Evolutionary conservation across 2,888 invertebrate species (phyloP).

Genomic region (Ctenicera cuprea): DNA sequence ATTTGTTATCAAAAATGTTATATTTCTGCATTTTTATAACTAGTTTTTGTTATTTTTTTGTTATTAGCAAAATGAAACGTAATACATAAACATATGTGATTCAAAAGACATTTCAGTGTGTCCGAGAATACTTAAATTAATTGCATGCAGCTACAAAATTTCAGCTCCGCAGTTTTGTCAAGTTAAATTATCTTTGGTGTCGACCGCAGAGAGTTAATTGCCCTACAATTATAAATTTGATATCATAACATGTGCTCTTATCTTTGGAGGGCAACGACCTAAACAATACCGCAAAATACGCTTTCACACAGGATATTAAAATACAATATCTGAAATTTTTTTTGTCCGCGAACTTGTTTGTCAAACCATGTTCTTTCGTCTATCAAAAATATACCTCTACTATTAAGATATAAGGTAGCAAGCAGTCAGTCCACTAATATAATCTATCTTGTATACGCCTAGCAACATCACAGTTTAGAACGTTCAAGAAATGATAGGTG

Average conservation of each 20-base stretch:
- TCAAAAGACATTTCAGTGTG: too few species aligned
- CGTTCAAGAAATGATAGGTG: too few species aligned
- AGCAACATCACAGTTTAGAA: too few species aligned
- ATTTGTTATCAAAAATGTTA: too few species aligned
- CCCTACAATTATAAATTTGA: slow-evolving; percentile 38
- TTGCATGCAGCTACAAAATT: too few species aligned
- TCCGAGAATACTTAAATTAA: too few species aligned
- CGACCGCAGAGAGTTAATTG: slow-evolving; percentile 36
- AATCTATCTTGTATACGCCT: too few species aligned
- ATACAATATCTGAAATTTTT: slow-evolving; percentile 10
- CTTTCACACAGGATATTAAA: slow-evolving; percentile 17
- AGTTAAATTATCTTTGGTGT: slow-evolving; percentile 29
- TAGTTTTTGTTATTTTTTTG: too few species aligned
- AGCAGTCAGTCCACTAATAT: too few species aligned
- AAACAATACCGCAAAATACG: slow-evolving; percentile 11
- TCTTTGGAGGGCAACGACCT: slow-evolving; percentile 19
- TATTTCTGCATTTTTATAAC: too few species aligned
- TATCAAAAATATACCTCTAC: not conserved
- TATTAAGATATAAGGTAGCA: not conserved
- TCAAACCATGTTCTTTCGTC: not conserved
- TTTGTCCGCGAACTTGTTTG: slow-evolving; percentile 21
- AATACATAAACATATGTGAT: too few species aligned
- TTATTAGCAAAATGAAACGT: too few species aligned
- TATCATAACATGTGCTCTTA: slow-evolving; percentile 22
- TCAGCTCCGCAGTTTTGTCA: slow-evolving; percentile 5